Conservation (phyloP, 2,888 invertebrate genomes). For the Yponomeuta evonymella region DNA sequence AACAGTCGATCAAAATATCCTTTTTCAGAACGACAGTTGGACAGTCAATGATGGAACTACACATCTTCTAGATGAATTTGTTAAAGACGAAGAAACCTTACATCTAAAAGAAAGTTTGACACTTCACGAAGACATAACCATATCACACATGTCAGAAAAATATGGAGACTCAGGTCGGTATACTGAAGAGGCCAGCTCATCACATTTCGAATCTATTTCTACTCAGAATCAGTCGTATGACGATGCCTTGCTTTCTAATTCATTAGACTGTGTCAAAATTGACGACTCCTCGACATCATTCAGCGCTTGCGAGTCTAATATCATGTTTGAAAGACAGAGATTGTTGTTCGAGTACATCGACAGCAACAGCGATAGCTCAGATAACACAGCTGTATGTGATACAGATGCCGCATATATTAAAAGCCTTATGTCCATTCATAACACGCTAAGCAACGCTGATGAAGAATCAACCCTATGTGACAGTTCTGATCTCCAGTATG, state of each 20-base stretch:
- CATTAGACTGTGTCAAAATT: conserved; percentile 50
- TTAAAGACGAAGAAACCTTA: not conserved
- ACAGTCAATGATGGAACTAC: not conserved
- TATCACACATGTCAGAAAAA: conserved; percentile 54
- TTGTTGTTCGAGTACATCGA: conserved; percentile 56
- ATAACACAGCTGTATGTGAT: conserved; percentile 57
- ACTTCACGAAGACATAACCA: not conserved
- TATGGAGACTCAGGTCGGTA: conserved; percentile 58
- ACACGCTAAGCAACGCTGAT: conserved; percentile 28
- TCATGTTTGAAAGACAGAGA: conserved; percentile 22
- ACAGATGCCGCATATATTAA: conserved; percentile 27
- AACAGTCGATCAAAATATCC: not conserved
- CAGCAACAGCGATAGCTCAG: conserved; percentile 58
- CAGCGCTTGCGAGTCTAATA: conserved; percentile 13
- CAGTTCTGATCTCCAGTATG: conserved; percentile 64
- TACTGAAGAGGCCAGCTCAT: conserved; percentile 61
- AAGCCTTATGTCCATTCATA: conserved; percentile 31
- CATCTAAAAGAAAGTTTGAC: not conserved
- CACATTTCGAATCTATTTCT: conserved; percentile 43
- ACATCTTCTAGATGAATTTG: not conserved
- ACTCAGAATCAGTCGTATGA: conserved; percentile 32
- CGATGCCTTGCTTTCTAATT: conserved; percentile 61
- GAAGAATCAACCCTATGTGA: conserved; percentile 51
- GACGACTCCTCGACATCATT: conserved; percentile 34
- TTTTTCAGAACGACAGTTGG: not conserved